Evolutionary conservation across 2,113 vertebrate genomes (phyloP), one percentile per base, ranked within the genome.

Genomic region (Notarius quadriscutis): DNA sequence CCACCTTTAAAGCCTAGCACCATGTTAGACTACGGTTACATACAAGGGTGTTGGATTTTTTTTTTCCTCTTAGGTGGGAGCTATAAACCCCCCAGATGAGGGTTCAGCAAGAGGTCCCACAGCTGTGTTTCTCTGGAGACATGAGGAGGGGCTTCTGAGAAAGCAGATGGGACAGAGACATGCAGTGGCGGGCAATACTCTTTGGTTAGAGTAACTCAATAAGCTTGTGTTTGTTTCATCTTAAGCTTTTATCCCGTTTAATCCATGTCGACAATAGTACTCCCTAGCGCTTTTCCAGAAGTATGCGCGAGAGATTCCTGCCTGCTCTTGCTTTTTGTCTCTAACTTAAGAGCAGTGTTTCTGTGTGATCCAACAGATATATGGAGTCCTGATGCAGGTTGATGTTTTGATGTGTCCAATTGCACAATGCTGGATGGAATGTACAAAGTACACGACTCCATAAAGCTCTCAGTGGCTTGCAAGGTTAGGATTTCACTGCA

Each of bases 51-150:
- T 72, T 75, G 84, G 74, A 34, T 79, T 57, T 88, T 85, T 85
- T 48, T 87, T 79, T 83, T 34, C 51, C 57, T 71, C 62, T 58
- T 63, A 88, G 63, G 84, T 86, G 27, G 79, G 86, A 89, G 86
- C 89, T 60, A 90, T 82, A 84, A 91, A 89, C 92, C 93, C 92
- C 20, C 91, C 93, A 92, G 91, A 93, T 41, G 88, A 89, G 94
- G 84, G 94, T 95, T 95, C 94, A 96, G 89, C 89, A 89, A 92
- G 92, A 94, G 95, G 94, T 93, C 91, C 92, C 88, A 90, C 94
- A 95, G 94, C 94, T 94, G 94, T 92, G 90, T 84, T 83, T 93
- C 94, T 91, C 91, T 58, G 82, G 86, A 91, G 92, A 93, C 91
- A 88, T 88, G 91, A 79, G 85, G 84, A 90, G 88, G 87, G 89